Base-by-base conservation (phyloP, 2,888 invertebrate species). In the Lacanobia oleracea region DNA sequence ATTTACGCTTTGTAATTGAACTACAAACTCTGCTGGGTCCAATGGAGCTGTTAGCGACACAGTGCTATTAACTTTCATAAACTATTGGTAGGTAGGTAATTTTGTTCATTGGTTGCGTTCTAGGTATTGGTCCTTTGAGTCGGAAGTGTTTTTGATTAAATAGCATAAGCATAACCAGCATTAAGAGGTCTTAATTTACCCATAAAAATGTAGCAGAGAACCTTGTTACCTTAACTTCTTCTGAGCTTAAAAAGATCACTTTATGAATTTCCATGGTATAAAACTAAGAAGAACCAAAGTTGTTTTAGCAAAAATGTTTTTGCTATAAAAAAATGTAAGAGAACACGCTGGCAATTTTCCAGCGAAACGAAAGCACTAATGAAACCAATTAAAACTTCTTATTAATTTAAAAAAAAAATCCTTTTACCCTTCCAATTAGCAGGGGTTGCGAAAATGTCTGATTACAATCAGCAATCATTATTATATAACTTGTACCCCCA, bases 1-100 rank as follows among this genome's bases (percentile, higher is more conserved):
- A 82, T 77, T 67, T 40, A 70, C 65, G 43, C 62, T 81, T 66
- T 57, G 51, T 79, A 77, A 77, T 79, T 72, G 56, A 81, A 81
- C 77, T 77, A 64, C 40, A 50, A 75, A 72, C 72, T 76, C 3
- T 45, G 40, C 14, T 59, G 60, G 27, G 53, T 43, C 48, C 23
- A 59, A 53, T 62, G 6, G 23, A 62, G 48, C 27, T 67, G 77
- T 54, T 81, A 27, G 43, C 14, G 50, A 65, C 64, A 45, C 37
- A 62, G 23, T 64, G 40, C 37, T 71, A 21, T 48, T 56, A 70
- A 66, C 37, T 76, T 76, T 45, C 27, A 71, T 59, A 63, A 63
- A 45, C 48, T 65, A 50, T 12, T 62, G 8, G 27, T 64, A 27
- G 8, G 27, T 64, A 37, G 8, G n/a, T 67, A 43, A 50, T 62